Conservation (phyloP, 2,113 vertebrate genomes). For the Odontophorus gujanensis region DNA sequence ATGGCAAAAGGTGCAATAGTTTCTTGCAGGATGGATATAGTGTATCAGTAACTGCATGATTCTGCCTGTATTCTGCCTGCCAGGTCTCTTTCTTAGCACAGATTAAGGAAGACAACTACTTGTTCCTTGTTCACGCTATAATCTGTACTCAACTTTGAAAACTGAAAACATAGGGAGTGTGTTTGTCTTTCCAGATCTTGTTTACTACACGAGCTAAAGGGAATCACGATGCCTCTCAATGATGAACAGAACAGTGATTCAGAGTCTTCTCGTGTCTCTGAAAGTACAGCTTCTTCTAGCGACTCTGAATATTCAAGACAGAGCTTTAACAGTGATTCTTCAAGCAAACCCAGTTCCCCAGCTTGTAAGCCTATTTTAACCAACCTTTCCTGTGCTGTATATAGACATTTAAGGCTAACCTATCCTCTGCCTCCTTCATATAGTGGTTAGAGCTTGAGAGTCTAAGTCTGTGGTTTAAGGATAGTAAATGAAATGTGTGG, state of each 20-base stretch:
- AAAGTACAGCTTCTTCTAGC: conserved; percentile 85
- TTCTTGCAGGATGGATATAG: not conserved
- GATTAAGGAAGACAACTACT: not conserved
- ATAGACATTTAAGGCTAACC: not conserved
- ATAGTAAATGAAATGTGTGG: not conserved
- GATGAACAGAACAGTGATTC: conserved; percentile 86
- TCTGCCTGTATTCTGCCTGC: not conserved
- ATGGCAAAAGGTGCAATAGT: not conserved
- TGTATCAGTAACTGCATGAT: not conserved
- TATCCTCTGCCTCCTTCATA: not conserved
- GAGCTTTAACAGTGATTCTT: conserved; percentile 89
- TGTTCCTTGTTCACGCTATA: not conserved
- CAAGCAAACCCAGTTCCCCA: conserved; percentile 91
- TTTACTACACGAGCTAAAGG: not conserved
- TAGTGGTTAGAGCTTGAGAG: not conserved
- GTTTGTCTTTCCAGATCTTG: conserved; percentile 62
- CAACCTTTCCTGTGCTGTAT: not conserved
- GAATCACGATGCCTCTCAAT: conserved; percentile 87
- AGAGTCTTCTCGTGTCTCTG: conserved; percentile 83
- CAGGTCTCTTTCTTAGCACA: not conserved
- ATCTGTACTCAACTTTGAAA: not conserved
- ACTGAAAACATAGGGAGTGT: not conserved
- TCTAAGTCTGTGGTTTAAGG: conserved; percentile 11
- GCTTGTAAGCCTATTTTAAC: conserved; percentile 82
- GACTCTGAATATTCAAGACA: conserved; percentile 87